Percentiles rank a stretch among this genome's conserved stretches.
phyloP scores from a whole-genome alignment of 2,113 vertebrate genomes.

The Onychorhynchus coronatus region DNA sequence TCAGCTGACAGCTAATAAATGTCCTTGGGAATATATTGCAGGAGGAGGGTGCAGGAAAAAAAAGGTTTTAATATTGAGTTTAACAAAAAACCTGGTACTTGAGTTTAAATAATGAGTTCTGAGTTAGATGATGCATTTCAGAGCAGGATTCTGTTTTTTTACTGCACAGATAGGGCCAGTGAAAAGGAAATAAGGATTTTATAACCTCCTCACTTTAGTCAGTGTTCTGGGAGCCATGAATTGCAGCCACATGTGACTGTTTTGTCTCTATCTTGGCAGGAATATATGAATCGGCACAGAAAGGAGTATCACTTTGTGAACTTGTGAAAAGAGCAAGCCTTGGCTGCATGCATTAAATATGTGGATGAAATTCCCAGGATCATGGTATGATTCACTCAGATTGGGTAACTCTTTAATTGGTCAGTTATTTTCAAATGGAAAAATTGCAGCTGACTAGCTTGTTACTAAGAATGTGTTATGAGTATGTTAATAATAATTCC shows the following conservation, averaged over 20 bases:
- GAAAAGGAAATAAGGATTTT: background rate
- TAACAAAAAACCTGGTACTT: background rate
- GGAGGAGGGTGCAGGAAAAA: background rate
- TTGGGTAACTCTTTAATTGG: background rate
- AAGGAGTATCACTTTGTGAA: background rate
- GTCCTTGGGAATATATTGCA: background rate
- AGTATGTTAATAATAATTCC: background rate
- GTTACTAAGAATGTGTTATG: background rate
- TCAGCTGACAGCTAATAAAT: background rate
- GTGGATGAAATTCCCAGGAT: background rate
- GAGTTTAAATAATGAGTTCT: background rate
- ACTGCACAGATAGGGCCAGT: background rate
- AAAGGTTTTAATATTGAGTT: background rate
- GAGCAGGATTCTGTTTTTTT: background rate
- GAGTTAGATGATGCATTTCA: background rate
- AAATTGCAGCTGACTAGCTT: background rate
- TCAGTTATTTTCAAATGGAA: conserved; percentile 3
- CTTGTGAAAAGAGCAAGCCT: background rate
- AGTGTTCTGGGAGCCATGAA: background rate
- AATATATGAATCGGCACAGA: background rate
- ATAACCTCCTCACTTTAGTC: background rate
- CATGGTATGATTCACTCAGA: background rate
- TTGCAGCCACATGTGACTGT: background rate
- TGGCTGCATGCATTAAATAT: background rate
- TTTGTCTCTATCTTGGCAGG: background rate